Evolutionary conservation across 2,113 vertebrate species (phyloP).

Genomic region (Alethe diademata): DNA sequence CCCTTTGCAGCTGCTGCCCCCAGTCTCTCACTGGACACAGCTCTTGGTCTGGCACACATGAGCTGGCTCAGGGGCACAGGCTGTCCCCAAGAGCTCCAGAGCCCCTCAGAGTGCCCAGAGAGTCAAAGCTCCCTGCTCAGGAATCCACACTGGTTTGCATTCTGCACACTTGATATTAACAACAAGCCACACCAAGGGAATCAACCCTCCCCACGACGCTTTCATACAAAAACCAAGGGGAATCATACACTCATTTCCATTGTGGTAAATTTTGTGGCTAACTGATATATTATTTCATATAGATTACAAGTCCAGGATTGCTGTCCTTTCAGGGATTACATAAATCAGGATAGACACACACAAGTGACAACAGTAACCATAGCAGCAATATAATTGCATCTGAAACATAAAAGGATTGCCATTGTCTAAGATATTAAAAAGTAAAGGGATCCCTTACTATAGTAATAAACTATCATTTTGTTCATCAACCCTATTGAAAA

Average conservation of each 20-base stretch:
- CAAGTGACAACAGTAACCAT: background rate
- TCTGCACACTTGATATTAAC: background rate
- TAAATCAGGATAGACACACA: background rate
- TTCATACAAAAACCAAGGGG: background rate
- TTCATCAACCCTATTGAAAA: background rate
- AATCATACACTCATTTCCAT: background rate
- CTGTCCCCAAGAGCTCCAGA: background rate
- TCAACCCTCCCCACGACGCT: background rate
- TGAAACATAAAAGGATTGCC: background rate
- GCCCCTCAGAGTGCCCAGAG: background rate
- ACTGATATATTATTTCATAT: accelerated
- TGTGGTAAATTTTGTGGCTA: background rate
- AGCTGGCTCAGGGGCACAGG: background rate
- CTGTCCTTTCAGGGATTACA: background rate
- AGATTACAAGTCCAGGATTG: background rate
- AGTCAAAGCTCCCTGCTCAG: background rate
- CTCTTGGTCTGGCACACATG: accelerated
- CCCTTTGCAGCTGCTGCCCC: background rate
- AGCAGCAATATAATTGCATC: background rate
- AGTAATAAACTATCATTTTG: background rate
- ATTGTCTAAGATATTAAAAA: background rate
- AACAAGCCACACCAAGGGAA: background rate
- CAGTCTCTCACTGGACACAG: accelerated
- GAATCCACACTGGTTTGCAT: background rate
- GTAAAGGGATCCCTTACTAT: background rate